Conservation (phyloP, 1,140 invertebrate genomes). For the Apis dorsata region DNA sequence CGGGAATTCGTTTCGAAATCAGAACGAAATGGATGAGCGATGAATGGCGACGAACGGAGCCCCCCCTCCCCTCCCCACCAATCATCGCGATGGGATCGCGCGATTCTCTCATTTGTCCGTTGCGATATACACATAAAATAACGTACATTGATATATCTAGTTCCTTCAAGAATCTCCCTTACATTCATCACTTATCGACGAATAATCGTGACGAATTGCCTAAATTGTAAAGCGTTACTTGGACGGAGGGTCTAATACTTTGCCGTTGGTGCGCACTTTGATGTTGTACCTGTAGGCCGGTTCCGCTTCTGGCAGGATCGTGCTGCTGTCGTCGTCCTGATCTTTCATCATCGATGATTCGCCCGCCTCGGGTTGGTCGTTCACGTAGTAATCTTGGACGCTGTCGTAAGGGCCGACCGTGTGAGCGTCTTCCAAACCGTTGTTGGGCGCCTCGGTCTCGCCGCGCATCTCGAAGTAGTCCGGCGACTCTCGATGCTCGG, state of each 20-base stretch:
- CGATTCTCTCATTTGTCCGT: not conserved
- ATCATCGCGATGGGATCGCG: not conserved
- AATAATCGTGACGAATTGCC: conserved; percentile 59
- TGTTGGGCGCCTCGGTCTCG: conserved; percentile 69
- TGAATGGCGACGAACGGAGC: conserved; percentile 4
- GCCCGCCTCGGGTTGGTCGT: conserved; percentile 71
- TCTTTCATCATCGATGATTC: conserved; percentile 64
- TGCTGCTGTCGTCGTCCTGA: conserved; percentile 78
- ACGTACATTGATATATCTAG: conserved; percentile 48
- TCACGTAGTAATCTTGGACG: conserved; percentile 71
- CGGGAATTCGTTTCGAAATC: conserved; percentile 35
- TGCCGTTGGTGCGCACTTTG: conserved; percentile 78
- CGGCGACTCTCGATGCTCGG: conserved; percentile 66
- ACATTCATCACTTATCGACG: conserved; percentile 46
- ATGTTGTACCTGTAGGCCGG: conserved; percentile 78
- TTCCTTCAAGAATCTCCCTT: conserved; percentile 43
- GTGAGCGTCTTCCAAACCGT: conserved; percentile 69
- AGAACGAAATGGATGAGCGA: conserved; percentile 36
- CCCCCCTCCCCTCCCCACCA: not conserved
- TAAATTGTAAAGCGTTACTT: conserved; percentile 73
- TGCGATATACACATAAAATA: conserved; percentile 33
- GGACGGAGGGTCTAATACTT: conserved; percentile 80
- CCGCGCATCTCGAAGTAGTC: conserved; percentile 43
- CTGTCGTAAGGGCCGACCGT: conserved; percentile 77
- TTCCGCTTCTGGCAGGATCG: conserved; percentile 76